Base-by-base conservation (phyloP, 1,140 invertebrate genomes). In the Thaumetopoea pityocampa region DNA sequence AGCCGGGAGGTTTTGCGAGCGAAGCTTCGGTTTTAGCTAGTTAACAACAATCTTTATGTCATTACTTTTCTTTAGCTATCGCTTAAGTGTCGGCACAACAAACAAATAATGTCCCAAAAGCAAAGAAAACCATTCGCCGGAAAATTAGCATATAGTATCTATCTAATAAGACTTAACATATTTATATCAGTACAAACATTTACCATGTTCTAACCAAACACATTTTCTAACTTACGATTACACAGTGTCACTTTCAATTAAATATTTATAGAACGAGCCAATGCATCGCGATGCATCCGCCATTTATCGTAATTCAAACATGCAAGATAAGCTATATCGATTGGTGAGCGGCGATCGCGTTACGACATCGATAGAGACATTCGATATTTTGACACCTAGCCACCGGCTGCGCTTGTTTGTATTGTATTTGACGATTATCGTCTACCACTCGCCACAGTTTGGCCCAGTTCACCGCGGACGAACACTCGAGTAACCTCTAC, bases 251-350 rank as follows among this genome's bases (percentile, higher is more conserved):
- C n/a, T 32, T 46, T 46, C 58, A 57, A 62, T 66, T 62, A 69
- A 76, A 82, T 57, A 71, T 69, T 68, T 64, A 55, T 57, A 40
- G 56, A 67, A 59, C 53, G 58, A 53, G 62, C 63, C 51, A 60
- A 65, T 73, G 67, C 67, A 62, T 53, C 41, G 48, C 47, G 29
- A 67, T 67, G 57, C 49, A 57, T 62, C 49, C 59, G 65, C 71
- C 45, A 51, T 61, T 67, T 74, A 76, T 83, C 69, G 57, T 66
- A 62, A 78, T 47, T 68, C 67, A 68, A 69, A 72, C 53, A 43
- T 50, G 41, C 30, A 55, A 54, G 59, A 67, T 67, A 69, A 69
- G 49, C 34, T 48, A 64, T 77, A 76, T 70, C 64, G 67, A 73
- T 64, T 73, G 45, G 48, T 66, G 62, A 55, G 63, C 46, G 54